Evolutionary conservation across 2,113 vertebrate species (phyloP), one percentile per base, ranked within the genome.

Genomic region (Rutilus rutilus): DNA sequence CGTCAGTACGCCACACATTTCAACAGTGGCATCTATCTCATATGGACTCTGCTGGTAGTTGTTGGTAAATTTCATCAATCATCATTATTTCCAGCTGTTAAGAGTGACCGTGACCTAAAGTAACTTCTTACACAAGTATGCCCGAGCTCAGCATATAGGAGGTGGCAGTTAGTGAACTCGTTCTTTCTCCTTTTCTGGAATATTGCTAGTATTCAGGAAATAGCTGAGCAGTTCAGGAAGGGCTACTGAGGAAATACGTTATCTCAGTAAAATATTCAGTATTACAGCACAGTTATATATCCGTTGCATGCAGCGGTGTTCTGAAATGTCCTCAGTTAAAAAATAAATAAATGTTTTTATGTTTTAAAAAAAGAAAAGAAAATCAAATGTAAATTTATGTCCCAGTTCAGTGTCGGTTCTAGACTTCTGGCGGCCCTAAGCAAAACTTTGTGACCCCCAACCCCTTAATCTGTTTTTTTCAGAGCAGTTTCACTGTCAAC

Each of bases 1-100:
- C 97, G 95, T 89, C 97, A 99, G 90, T 99, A 99, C 0, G 98
- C 98, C 84, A 94, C 96, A 71, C 98, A 96, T 93, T 99, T 99
- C 97, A 99, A 99, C 97, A 99, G 95, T 75, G 98, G 98, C 90
- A 99, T 99, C 93, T 97, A 99, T 94, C 95, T 99, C 90, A 99
- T 99, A 92, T 99, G 98, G 98, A 95, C 94, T 84, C 96, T 99
- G 2, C 95, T 99, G 4, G 97, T 99, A 57, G 95, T 99, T 36
- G 98, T 99, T 83, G 98, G 98, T 99, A 97, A 98, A 97, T 97
- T 92, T 87, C 1, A 83, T 86, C 42, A 33, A 33, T 33, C n/a
- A 57, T 45, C 69, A 39, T 65, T 25, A 64, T 42, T 42, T 81
- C 14, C 87, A 84, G 86, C 42, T 69, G 84, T 64, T 4, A 15